Evolutionary conservation across 2,113 vertebrate species (phyloP).

Genomic region (Gavia stellata): DNA sequence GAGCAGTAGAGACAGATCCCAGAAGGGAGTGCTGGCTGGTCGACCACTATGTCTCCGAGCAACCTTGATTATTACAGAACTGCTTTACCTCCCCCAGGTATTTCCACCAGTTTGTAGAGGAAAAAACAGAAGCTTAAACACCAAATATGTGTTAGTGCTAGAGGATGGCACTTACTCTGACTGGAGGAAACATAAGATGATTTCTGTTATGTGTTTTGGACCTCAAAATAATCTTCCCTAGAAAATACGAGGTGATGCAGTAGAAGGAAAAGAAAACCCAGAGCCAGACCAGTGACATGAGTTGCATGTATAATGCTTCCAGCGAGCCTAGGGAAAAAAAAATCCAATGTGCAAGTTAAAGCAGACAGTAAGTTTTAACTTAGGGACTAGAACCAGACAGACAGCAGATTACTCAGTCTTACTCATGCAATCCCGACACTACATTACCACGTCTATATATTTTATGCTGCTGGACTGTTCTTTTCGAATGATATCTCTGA

Average conservation of each 20-base stretch:
- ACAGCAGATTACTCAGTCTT: not conserved
- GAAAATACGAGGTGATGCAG: not conserved
- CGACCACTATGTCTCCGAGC: not conserved
- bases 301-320: slow-evolving; percentile 27
- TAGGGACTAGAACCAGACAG: not conserved
- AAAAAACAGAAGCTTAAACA: not conserved
- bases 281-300: not conserved
- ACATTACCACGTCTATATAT: not conserved
- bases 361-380: not conserved
- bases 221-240: not conserved
- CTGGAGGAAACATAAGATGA: not conserved
- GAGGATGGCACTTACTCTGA: not conserved
- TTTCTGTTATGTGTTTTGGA: not conserved
- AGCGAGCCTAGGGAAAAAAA: not conserved
- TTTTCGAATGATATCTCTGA: not conserved
- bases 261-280: not conserved
- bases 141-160: not conserved
- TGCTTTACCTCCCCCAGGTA: not conserved
- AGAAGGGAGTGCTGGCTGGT: not conserved
- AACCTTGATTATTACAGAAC: not conserved
- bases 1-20: not conserved
- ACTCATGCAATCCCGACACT: not conserved
- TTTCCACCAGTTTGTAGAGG: not conserved
- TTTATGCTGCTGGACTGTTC: not conserved
- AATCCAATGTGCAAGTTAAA: not conserved